Evolutionary conservation across 2,888 invertebrate species (phyloP), one percentile per base, ranked within the genome.

Genomic region (Zygothrica quintamaculata): DNA sequence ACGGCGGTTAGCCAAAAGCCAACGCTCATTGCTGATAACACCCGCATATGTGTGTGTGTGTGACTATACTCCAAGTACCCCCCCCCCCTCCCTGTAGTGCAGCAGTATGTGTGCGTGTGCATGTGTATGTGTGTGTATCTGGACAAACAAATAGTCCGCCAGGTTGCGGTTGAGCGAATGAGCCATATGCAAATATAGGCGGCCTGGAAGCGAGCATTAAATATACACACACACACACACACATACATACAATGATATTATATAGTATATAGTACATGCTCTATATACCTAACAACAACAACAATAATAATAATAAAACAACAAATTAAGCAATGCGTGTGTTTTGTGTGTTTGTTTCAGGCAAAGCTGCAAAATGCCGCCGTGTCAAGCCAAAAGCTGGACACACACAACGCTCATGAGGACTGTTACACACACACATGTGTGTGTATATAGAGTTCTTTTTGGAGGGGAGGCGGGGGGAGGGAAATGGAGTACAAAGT

Each of bases 171-270:
- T 77, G 80, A 82, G 77, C 79, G 79, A 75, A 80, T 82, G 80
- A 82, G 82, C 84, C 80, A 80, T 82, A 84, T 84, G 84, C 84
- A 84, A 84, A 84, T 84, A 84, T 65, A 68, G 65, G 67, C 80
- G 80, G 80, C 77, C 77, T 69, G 79, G 69, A 58, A 79, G 76
- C 71, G 69, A 77, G 80, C 75, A 80, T 77, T 77, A 70, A 78
- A 67, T 71, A 67, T 25, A 15, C 52, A 33, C 34, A 36, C 42
- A 40, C 40, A 57, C 5, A 43, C 5, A 29, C 12, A 59, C 7
- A 40, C n/a, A 9, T 7, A 47, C 36, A 52, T 6, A 25, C 29
- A 33, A 11, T 33, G 33, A 33, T 50, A 61, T 34, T 44, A 26
- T 34, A 29, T 51, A 33, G 12, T 29, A 15, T 33, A 11, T 46